Conservation (phyloP, 2,888 invertebrate species). For the Habrosyne pyritoides region DNA sequence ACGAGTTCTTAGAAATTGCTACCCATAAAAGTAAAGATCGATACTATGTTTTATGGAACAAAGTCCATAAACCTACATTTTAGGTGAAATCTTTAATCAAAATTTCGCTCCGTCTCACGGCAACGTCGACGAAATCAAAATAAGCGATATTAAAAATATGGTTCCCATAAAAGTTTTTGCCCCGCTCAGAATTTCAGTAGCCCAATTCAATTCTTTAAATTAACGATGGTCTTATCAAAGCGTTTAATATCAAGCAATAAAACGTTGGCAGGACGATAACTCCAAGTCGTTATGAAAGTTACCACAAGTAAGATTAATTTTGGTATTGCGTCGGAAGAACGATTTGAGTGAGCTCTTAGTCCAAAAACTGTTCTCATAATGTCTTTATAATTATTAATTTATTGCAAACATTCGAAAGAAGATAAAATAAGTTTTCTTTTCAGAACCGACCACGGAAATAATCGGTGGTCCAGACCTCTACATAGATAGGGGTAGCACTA, state of each 20-base stretch:
- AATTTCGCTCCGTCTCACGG: neutral
- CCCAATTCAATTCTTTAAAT: conserved; percentile 1
- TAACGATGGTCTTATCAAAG: conserved; percentile 34
- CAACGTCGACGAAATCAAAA: conserved; percentile 1
- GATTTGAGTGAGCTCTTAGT: neutral
- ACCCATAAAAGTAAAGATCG: conserved; percentile 1
- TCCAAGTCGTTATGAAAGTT: conserved; percentile 13
- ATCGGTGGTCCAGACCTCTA: conserved; percentile 95
- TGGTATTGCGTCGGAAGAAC: neutral
- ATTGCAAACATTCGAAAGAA: conserved; percentile 3
- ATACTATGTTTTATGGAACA: neutral
- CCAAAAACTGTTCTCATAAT: neutral
- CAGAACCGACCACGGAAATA: conserved; percentile 96
- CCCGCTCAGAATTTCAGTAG: neutral
- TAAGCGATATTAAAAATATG: neutral
- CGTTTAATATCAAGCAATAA: conserved; percentile 44
- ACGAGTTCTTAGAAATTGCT: conserved; percentile 1
- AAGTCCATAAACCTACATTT: neutral
- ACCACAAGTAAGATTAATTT: conserved; percentile 3
- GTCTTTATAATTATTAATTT: neutral
- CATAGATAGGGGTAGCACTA: conserved; percentile 96
- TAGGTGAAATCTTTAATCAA: neutral
- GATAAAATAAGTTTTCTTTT: conserved; percentile 55
- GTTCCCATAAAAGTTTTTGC: neutral
- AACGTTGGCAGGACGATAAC: conserved; percentile 31